Base-by-base conservation (phyloP, 2,888 invertebrate species). In the Malthinus seriepunctatus region DNA sequence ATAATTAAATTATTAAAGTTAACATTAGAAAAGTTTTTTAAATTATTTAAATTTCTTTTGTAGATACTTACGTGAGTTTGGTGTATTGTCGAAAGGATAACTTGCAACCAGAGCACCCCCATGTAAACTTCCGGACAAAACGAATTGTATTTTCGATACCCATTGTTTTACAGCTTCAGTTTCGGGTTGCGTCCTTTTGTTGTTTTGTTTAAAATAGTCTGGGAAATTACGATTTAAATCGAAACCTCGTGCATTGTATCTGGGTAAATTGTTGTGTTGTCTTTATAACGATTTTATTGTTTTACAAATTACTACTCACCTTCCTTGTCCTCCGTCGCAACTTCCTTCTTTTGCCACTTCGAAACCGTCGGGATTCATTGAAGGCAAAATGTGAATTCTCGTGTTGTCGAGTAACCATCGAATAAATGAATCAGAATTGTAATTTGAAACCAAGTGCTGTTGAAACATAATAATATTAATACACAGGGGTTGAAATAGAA, bases 291-390 rank as follows among this genome's bases (percentile, higher is more conserved):
- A 2, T 2, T 23, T 23, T 5, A 5, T 23, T 2, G 5, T 23
- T 23, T 23, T 23, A 23, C 23, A 3, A 23, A 23, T 23, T 3
- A 5, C 71, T n/a, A 12, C 71, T 75, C 78, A 91, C 90, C 95
- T 88, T 76, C 95, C 95, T 76, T 90, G 89, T 8, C 90, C 88
- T 15, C 93, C 93, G 70, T 92, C 91, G 72, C 95, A 95, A 59
- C 88, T 85, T 32, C 95, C 94, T 78, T 95, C 94, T 69, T 89
- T 88, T 5, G 98, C 94, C 12, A 90, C 89, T 69, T 96, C 92
- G 80, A 91, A 98, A 14, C 98, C 99, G 78, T 99, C 99, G 0
- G 99, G 98, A 80, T 99, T 99, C 96, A 99, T 96, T 0, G 95
- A 92, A 0, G 98, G 97, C 86, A 99, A 86, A 69, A 99, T 88